Conservation (phyloP, 1,140 invertebrate species). For the Delia radicum region DNA sequence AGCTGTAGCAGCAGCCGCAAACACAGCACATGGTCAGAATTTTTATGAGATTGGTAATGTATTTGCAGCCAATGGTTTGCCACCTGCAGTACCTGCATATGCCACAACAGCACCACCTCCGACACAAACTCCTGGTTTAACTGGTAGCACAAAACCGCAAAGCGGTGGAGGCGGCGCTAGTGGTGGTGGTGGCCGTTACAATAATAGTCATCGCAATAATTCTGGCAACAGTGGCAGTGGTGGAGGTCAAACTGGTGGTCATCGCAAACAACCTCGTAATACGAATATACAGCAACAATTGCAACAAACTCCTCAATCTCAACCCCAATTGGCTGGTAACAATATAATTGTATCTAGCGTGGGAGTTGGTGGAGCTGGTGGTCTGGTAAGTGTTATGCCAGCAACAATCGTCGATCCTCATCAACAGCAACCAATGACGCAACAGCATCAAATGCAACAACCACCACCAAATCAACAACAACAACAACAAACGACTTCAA, state of each 20-base stretch:
- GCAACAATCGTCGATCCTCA: constrained; percentile 39
- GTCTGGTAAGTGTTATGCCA: constrained; percentile 44
- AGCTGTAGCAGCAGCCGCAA: constrained; percentile 60
- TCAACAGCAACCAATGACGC: constrained; percentile 26
- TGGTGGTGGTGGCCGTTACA: constrained; percentile 36
- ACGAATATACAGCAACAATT: constrained; percentile 24
- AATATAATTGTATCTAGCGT: constrained; percentile 40
- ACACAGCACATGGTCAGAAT: constrained; percentile 59
- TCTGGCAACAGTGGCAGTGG: constrained; percentile 32
- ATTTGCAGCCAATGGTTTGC: constrained; percentile 73
- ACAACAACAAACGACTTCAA: constrained; percentile 26
- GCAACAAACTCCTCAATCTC: constrained; percentile 34
- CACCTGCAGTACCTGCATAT: constrained; percentile 63
- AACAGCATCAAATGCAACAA: constrained; percentile 31
- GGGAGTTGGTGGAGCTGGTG: constrained; percentile 34
- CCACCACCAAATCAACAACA: constrained; percentile 31
- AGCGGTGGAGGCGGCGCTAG: constrained; percentile 37
- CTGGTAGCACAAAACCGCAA: constrained; percentile 42
- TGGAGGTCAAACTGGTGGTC: constrained; percentile 28
- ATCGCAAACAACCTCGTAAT: constrained; percentile 42
- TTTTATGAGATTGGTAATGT: constrained; percentile 73
- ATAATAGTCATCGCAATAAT: constrained; percentile 39
- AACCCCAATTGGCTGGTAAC: constrained; percentile 41
- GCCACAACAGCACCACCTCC: constrained; percentile 49
- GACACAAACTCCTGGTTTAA: constrained; percentile 41